Conservation (phyloP, 2,797 vertebrate genomes). For the Philypnodon macrostomus region DNA sequence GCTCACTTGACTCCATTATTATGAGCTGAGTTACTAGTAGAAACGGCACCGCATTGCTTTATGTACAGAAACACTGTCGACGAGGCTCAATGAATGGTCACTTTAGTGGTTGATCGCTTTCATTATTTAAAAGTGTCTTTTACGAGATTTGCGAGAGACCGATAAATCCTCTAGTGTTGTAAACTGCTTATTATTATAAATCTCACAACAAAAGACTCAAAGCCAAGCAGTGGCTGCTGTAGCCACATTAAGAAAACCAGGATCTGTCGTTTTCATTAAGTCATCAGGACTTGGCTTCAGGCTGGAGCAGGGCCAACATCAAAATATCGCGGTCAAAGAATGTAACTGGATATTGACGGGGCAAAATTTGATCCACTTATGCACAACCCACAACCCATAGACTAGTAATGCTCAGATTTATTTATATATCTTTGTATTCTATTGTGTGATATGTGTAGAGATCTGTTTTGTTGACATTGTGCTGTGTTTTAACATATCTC, state of each 20-base stretch:
- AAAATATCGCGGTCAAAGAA: too few relatives aligned
- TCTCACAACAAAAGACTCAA: constrained; percentile 6
- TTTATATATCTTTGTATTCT: too few relatives aligned
- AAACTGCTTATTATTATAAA: neutral
- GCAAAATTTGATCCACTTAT: too few relatives aligned
- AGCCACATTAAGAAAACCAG: neutral
- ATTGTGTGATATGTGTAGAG: too few relatives aligned
- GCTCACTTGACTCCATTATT: constrained; percentile 8
- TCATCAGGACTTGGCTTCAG: constrained; percentile 3
- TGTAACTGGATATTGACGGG: too few relatives aligned
- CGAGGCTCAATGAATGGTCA: neutral
- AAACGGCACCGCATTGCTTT: constrained; percentile 3
- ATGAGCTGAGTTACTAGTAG: neutral
- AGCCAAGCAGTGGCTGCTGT: neutral
- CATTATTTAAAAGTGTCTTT: neutral
- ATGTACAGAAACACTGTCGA: neutral
- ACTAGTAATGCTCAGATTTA: too few relatives aligned
- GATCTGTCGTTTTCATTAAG: neutral
- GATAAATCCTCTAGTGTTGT: neutral
- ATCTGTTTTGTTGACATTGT: constrained; percentile 18
- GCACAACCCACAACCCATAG: too few relatives aligned
- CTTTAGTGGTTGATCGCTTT: neutral
- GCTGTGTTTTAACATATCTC: neutral
- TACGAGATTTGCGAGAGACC: too few relatives aligned
- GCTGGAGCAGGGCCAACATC: too few relatives aligned